Evolutionary conservation across 2,888 invertebrate species (phyloP).

Genomic region (Zygogramma bicolorata): DNA sequence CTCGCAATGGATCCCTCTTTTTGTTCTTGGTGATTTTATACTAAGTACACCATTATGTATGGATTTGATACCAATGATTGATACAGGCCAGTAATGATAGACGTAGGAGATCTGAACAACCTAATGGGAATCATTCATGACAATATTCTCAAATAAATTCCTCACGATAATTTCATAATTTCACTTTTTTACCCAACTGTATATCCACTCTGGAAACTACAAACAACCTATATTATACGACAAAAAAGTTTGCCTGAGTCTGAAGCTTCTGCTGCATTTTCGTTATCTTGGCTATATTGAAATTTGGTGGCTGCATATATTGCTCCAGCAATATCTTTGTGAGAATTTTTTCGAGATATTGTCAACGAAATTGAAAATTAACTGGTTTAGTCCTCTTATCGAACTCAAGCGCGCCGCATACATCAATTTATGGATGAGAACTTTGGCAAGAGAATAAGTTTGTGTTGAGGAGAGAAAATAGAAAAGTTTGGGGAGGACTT

Average conservation of each 20-base stretch:
- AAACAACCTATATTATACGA: no score
- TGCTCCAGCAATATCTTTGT: not conserved
- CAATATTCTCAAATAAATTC: no score
- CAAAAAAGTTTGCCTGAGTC: not conserved
- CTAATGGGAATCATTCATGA: no score
- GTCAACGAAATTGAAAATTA: not conserved
- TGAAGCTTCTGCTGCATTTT: not conserved
- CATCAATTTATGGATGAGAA: not conserved
- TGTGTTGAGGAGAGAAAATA: not conserved
- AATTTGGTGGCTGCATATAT: constrained; percentile 11
- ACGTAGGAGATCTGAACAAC: no score
- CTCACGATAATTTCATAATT: no score
- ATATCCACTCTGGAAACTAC: no score
- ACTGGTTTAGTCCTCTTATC: constrained; percentile 11
- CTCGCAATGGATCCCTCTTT: no score
- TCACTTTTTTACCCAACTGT: no score
- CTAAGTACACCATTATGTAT: no score
- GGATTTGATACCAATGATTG: no score
- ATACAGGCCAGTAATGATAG: no score
- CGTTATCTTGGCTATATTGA: not conserved
- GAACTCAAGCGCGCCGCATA: not conserved
- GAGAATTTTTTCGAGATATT: not conserved
- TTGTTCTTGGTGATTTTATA: no score
- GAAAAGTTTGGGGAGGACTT: not conserved
- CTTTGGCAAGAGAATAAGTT: not conserved